These are phyloP conservation scores for Callyntrura sp. DNA, from an alignment of 2,888 invertebrate species.

Conservation along the genomic window DNA sequence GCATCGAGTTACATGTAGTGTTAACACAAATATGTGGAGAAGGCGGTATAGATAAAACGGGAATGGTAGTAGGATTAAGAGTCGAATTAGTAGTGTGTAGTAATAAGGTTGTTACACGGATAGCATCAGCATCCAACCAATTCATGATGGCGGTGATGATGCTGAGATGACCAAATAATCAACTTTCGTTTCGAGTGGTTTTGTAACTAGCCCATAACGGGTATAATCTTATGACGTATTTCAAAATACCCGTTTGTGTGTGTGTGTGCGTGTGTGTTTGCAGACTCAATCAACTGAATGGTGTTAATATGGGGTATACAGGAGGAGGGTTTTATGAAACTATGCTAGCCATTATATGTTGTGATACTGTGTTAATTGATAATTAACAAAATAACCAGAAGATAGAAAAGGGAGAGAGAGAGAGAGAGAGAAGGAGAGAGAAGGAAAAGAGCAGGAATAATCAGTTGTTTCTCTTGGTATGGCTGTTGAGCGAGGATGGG, in stretches of 20 bases:
- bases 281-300: no score
- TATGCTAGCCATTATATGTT: slow-evolving; percentile 14
- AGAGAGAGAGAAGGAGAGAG: neutral
- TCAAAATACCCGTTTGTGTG: neutral
- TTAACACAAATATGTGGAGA: neutral
- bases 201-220: neutral
- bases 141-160: neutral
- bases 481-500: neutral
- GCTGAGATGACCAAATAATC: slow-evolving; percentile 68
- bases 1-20: no score
- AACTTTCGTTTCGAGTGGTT: slow-evolving; percentile 55
- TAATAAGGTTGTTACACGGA: slow-evolving; percentile 29
- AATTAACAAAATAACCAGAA: slow-evolving; percentile 76
- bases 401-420: neutral
- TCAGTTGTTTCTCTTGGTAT: slow-evolving; percentile 1
- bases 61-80: neutral
- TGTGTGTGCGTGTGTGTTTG: neutral
- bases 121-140: slow-evolving; percentile 10
- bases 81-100: neutral
- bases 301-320: no score
- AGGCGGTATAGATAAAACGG: slow-evolving; percentile 14
- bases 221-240: neutral
- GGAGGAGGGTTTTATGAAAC: neutral
- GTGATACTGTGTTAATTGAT: slow-evolving; percentile 78
- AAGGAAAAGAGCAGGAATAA: slow-evolving; percentile 62